A percentile compares a stretch with the other conserved stretches of the same genome.
Evolutionary conservation across 2,113 vertebrate genomes (phyloP).

Genomic region (Vanacampus margaritifer): DNA sequence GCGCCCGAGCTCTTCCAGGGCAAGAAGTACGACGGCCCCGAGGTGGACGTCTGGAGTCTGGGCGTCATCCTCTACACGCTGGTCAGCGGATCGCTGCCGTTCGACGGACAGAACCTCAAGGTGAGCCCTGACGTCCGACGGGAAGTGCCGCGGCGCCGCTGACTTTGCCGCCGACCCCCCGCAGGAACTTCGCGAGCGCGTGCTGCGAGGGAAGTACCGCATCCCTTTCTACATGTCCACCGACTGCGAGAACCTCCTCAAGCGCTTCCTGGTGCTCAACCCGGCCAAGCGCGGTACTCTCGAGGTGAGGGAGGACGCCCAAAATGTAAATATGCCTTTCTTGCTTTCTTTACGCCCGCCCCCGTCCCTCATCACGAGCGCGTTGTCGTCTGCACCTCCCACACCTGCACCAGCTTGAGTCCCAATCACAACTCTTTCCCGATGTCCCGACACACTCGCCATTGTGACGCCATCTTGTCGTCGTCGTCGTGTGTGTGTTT

Average conservation of each 20-base stretch:
- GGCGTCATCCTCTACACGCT: constrained; percentile 98
- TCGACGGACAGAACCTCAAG: constrained; percentile 97
- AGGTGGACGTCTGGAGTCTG: constrained; percentile 98
- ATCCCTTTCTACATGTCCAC: constrained; percentile 99
- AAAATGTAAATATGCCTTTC: constrained; percentile 60
- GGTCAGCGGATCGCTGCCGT: constrained; percentile 96
- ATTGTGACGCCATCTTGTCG: no score
- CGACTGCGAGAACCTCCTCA: constrained; percentile 99
- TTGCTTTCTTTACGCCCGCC: constrained; percentile 18
- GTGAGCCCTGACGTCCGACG: constrained; percentile 49
- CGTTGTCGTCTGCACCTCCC: constrained; percentile 24
- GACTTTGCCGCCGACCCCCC: not conserved
- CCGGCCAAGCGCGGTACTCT: constrained; percentile 95
- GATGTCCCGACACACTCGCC: no score
- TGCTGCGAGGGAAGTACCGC: constrained; percentile 96
- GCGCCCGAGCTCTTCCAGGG: constrained; percentile 98
- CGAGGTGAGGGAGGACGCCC: constrained; percentile 82
- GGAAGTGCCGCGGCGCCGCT: not conserved
- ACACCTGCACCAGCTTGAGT: not conserved
- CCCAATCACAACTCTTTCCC: no score
- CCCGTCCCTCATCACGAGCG: no score
- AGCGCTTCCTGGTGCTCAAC: constrained; percentile 97
- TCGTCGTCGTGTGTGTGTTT: no score
- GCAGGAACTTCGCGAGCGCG: constrained; percentile 92
- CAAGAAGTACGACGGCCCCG: constrained; percentile 96